phyloP scores from a whole-genome alignment of 2,888 invertebrate species.

The Mythimna ferrago region DNA sequence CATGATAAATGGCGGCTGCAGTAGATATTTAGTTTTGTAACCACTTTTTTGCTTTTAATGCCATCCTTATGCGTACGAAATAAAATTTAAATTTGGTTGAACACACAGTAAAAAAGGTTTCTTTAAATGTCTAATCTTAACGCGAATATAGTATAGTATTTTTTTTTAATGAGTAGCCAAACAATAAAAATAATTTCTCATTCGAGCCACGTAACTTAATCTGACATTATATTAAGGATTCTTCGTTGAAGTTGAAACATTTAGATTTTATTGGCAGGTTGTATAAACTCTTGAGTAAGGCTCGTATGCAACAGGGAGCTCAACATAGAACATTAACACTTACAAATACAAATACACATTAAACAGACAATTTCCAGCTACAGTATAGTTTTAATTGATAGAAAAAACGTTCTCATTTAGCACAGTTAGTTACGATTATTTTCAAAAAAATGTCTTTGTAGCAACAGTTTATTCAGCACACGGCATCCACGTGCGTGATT shows the following conservation, averaged over 20 bases:
- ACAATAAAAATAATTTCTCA: background rate
- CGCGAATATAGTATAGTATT: too few relatives aligned
- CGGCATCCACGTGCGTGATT: background rate
- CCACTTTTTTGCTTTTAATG: too few relatives aligned
- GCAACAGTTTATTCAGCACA: background rate
- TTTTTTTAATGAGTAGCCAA: background rate
- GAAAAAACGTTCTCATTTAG: conserved; percentile 5
- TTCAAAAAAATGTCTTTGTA: background rate
- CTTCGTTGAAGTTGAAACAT: background rate
- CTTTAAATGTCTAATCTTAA: too few relatives aligned
- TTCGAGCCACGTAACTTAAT: conserved; percentile 23
- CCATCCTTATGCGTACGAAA: too few relatives aligned
- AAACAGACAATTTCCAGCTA: conserved; percentile 27
- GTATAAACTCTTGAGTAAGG: background rate
- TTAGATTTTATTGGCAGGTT: background rate
- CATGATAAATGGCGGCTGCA: too few relatives aligned
- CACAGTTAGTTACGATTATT: background rate
- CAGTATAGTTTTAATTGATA: conserved; percentile 7
- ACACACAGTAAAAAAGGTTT: too few relatives aligned
- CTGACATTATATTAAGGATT: background rate
- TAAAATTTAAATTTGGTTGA: too few relatives aligned
- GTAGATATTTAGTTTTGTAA: too few relatives aligned
- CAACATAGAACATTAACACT: conserved; percentile 32
- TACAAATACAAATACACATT: conserved; percentile 27
- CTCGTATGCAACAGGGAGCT: conserved; percentile 38